Base-by-base conservation (phyloP, 2,888 invertebrate genomes). In the Pyralis farinalis region DNA sequence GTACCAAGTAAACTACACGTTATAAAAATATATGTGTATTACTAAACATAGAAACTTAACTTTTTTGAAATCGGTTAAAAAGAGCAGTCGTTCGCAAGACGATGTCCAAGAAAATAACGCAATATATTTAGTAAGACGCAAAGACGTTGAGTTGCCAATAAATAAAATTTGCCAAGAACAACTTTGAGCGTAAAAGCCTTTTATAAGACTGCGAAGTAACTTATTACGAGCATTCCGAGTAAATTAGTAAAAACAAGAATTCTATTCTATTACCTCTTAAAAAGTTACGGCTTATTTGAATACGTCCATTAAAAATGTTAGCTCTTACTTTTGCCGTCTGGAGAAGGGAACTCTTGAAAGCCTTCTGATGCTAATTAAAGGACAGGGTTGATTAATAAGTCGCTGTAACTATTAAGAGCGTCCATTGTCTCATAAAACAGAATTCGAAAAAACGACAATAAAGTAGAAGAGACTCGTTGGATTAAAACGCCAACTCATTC, bases 401-500 rank as follows among this genome's bases (percentile, higher is more conserved):
- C 74, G 57, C 64, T 69, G 68, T 25, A 74, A 77, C 77, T 81
- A 79, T 81, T 79, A 76, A 77, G 75, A 63, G 63, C 56, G 56
- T 60, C 68, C 73, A 78, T 77, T 79, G 79, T 82, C 75, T 74
- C 66, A 72, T 77, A 74, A 80, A 81, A 74, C 68, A 67, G 63
- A 58, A 55, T 60, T 54, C 53, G 62, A 63, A 62, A 71, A 74
- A 80, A 73, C 63, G 56, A 68, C 63, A 70, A 67, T 64, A 70
- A n/a, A 71, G 60, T 57, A 49, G 50, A 59, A 47, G 71, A 67
- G 68, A 68, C 66, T 73, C 64, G 64, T 58, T 55, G 68, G 77
- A 79, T 79, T 77, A 77, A 83, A 85, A 71, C 65, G 72, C 63
- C 63, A 63, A 73, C 64, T 77, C 78, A 79, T 81, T 82, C 78